Base-by-base conservation (phyloP, 1,140 invertebrate genomes). In the Drosophila pandora region DNA sequence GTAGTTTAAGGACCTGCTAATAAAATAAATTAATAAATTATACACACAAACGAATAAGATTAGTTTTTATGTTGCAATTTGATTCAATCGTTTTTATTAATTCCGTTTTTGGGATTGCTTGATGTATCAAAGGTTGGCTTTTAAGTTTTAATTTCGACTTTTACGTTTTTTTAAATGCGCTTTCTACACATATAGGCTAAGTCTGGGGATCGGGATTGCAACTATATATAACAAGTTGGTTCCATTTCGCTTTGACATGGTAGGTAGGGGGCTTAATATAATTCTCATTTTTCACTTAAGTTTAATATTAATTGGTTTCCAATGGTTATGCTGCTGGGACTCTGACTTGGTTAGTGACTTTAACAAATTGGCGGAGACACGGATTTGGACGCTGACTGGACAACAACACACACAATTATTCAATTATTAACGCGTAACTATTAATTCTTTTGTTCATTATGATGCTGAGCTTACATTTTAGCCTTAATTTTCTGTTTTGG, bases 371-470 rank as follows among this genome's bases (percentile, higher is more conserved):
- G 63, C 32, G 21, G 58, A 53, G 48, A 64, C 60, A 48, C 52
- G 62, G 53, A 65, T 47, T 62, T 70, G 30, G 23, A 37, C 48
- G 48, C 53, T 77, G 80, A 76, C 79, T 76, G 50, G 75, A 83
- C 65, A 77, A 54, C 57, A 85, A 78, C 43, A 69, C 60, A 84
- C 52, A 55, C 62, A 63, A 52, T 59, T 74, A 52, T 59, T 74
- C 53, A 69, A 65, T 77, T 74, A 77, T 60, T 74, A 77, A 81
- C 78, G 73, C 74, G 62, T 82, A 87, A 87, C 83, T 88, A 87
- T 87, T 72, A 71, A 45, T 76, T 72, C 17, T 50, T 82, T 87
- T 87, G 83, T 83, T 88, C 82, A 83, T 88, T 73, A 72, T 71
- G 52, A 62, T 87, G 63, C 79, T 82, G 74, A 75, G 83, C 75